Percentiles rank a stretch among this genome's conserved stretches.
phyloP scores from a whole-genome alignment of 1,140 invertebrate species.

The Aricia agestis region DNA sequence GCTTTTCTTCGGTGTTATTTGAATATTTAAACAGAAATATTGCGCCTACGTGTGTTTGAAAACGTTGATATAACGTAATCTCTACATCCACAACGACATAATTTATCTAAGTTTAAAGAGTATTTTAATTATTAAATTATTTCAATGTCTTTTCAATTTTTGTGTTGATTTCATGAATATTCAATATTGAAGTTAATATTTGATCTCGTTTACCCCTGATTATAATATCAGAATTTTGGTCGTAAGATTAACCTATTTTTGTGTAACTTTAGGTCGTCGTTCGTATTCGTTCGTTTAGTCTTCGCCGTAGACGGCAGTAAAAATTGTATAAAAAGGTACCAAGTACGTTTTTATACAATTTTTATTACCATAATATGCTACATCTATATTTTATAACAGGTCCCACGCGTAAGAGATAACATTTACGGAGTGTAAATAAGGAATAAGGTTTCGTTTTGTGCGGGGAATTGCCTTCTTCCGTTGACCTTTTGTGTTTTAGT shows the following conservation, averaged over 20 bases:
- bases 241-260: too few species aligned
- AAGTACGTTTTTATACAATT: too few species aligned
- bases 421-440: constrained; percentile 43
- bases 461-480: constrained; percentile 40
- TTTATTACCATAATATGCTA: background rate
- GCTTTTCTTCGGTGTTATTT: constrained; percentile 43
- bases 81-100: constrained; percentile 22
- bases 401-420: constrained; percentile 24
- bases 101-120: constrained; percentile 11
- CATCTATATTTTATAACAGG: background rate
- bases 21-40: constrained; percentile 38
- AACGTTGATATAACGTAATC: background rate
- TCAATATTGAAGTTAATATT: too few species aligned
- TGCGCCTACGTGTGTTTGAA: constrained; percentile 30
- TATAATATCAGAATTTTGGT: too few species aligned
- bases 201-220: too few species aligned
- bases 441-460: constrained; percentile 31
- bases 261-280: too few species aligned
- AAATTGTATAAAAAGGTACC: too few species aligned
- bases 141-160: too few species aligned
- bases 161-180: too few species aligned
- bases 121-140: too few species aligned
- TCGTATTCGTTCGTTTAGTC: too few species aligned
- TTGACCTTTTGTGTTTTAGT: constrained; percentile 11
- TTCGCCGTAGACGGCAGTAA: too few species aligned